Conservation (phyloP, 1,140 invertebrate species). For the Myzus persicae region DNA sequence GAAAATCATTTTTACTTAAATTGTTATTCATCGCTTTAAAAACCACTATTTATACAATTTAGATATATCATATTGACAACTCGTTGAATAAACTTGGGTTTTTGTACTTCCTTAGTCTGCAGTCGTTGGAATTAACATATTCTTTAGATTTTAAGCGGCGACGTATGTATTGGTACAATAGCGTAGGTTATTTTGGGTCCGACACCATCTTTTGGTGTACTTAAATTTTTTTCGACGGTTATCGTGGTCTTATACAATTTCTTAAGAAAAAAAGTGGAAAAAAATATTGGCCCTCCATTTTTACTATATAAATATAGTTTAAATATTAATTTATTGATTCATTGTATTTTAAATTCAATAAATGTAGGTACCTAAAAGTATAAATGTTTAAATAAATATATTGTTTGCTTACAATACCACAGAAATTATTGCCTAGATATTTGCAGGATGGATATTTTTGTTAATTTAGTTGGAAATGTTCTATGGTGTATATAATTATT, state of each 20-base stretch:
- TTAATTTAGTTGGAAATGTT: constrained; percentile 25
- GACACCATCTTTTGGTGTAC: background rate
- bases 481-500: background rate
- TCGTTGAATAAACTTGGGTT: background rate
- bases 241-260: too few species aligned
- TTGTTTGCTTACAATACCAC: background rate
- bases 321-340: background rate
- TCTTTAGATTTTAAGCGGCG: background rate
- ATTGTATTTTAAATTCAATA: background rate
- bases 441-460: background rate
- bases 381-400: background rate
- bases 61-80: background rate
- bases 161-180: background rate
- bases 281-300: background rate
- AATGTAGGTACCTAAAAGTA: too few species aligned
- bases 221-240: background rate
- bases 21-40: background rate
- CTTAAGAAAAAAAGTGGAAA: background rate
- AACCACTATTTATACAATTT: background rate
- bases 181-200: background rate
- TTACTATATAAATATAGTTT: background rate
- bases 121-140: background rate
- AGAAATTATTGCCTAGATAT: background rate
- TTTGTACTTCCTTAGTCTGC: background rate
- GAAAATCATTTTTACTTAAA: background rate